phyloP scores from a whole-genome alignment of 2,113 vertebrate species.

The Rhinopomastus cyanomelas region DNA sequence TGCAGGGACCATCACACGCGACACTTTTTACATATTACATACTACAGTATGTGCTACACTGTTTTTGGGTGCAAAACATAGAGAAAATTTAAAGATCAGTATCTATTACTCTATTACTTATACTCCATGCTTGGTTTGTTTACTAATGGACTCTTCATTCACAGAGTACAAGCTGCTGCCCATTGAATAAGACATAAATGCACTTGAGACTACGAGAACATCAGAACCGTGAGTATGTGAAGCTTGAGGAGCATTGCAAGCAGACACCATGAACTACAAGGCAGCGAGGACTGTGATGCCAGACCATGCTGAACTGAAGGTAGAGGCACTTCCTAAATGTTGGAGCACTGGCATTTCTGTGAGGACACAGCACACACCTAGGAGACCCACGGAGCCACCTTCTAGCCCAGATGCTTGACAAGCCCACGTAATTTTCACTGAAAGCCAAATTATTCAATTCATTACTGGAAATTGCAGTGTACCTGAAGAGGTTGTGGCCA shows the following conservation, averaged over 20 bases:
- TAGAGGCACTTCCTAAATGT: neutral
- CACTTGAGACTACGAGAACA: neutral
- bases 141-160: neutral
- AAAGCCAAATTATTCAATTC: neutral
- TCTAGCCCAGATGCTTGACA: neutral
- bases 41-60: neutral
- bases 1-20: neutral
- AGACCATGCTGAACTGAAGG: neutral
- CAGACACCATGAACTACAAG: neutral
- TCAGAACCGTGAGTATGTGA: neutral
- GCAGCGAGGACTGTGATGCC: neutral
- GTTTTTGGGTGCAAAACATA: neutral
- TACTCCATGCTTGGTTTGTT: neutral
- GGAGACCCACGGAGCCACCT: neutral
- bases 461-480: neutral
- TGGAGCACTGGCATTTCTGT: neutral
- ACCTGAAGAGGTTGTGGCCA: neutral
- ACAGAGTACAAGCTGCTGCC: too few relatives aligned
- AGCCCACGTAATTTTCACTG: neutral
- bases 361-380: neutral
- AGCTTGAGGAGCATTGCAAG: neutral
- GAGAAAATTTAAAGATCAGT: neutral
- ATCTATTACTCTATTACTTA: neutral
- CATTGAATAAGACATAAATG: neutral
- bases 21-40: too few relatives aligned